These are phyloP conservation scores for Lasius fuliginosus DNA, from an alignment of 2,888 invertebrate genomes.

Conservation along the genomic window DNA sequence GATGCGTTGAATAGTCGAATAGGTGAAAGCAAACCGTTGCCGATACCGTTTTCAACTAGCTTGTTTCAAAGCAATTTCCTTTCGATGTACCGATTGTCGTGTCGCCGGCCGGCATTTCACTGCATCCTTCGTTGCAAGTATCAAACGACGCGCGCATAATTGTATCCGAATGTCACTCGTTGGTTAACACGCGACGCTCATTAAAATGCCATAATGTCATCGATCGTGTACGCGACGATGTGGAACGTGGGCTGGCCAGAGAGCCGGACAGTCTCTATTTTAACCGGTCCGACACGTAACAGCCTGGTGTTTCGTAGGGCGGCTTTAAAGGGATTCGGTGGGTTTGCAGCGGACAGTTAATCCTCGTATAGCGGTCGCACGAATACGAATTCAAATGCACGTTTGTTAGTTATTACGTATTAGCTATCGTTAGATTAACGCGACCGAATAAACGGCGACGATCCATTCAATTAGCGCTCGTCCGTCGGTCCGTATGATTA, in stretches of 20 bases:
- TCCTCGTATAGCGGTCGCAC: constrained; percentile 32
- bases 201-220: constrained; percentile 57
- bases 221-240: constrained; percentile 18
- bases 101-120: background rate
- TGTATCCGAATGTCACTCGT: constrained; percentile 29
- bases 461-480: constrained; percentile 74
- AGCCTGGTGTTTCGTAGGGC: constrained; percentile 34
- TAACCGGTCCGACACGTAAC: constrained; percentile 37
- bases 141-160: constrained; percentile 40
- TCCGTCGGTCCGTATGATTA: constrained; percentile 65
- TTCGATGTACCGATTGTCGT: background rate
- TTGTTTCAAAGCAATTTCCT: constrained; percentile 40
- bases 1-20: background rate
- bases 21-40: background rate
- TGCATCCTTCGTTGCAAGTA: constrained; percentile 12
- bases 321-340: constrained; percentile 48
- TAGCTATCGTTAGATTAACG: constrained; percentile 64
- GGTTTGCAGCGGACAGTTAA: constrained; percentile 30
- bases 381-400: constrained; percentile 47
- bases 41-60: constrained; percentile 13
- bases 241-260: constrained; percentile 2
- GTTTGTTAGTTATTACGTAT: constrained; percentile 60
- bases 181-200: constrained; percentile 34
- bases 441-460: constrained; percentile 59
- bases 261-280: constrained; percentile 31